These are phyloP conservation scores for Brienomyrus longianalis DNA, from an alignment of 2,113 vertebrate genomes.

Conservation along the genomic window DNA sequence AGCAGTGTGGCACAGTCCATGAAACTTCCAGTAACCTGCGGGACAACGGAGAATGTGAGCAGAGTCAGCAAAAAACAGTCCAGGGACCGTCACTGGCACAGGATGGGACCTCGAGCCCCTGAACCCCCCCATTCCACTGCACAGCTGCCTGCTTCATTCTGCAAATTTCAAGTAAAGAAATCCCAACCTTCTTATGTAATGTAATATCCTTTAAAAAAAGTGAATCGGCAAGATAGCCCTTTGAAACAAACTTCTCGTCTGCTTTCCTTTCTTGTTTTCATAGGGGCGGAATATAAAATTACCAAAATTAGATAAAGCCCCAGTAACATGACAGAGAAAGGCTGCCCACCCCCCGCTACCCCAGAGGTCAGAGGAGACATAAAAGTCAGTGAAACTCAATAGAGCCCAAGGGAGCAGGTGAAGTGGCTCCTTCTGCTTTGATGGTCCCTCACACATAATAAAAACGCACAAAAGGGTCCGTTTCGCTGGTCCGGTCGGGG, in stretches of 20 bases:
- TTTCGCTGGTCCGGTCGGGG: background rate
- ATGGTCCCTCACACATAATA: slow-evolving; percentile 20
- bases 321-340: slow-evolving; percentile 26
- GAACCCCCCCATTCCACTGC: background rate
- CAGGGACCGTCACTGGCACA: background rate
- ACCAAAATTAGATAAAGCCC: slow-evolving; percentile 33
- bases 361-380: slow-evolving; percentile 15
- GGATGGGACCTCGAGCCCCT: slow-evolving; percentile 4
- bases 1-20: background rate
- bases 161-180: slow-evolving; percentile 10
- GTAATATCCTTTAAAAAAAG: slow-evolving; percentile 11
- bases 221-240: slow-evolving; percentile 21
- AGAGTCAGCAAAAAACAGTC: background rate
- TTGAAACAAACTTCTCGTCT: slow-evolving; percentile 23
- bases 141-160: background rate
- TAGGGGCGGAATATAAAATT: slow-evolving; percentile 25
- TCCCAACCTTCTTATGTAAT: slow-evolving; percentile 15
- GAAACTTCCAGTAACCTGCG: background rate
- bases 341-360: background rate
- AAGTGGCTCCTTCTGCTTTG: slow-evolving; percentile 9
- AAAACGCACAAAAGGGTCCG: slow-evolving; percentile 13
- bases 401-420: slow-evolving; percentile 21
- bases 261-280: slow-evolving; percentile 16
- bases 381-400: slow-evolving; percentile 26
- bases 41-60: background rate